Evolutionary conservation across 1,140 invertebrate genomes (phyloP), one percentile per base, ranked within the genome.

Genomic region (Carposina sasakii): DNA sequence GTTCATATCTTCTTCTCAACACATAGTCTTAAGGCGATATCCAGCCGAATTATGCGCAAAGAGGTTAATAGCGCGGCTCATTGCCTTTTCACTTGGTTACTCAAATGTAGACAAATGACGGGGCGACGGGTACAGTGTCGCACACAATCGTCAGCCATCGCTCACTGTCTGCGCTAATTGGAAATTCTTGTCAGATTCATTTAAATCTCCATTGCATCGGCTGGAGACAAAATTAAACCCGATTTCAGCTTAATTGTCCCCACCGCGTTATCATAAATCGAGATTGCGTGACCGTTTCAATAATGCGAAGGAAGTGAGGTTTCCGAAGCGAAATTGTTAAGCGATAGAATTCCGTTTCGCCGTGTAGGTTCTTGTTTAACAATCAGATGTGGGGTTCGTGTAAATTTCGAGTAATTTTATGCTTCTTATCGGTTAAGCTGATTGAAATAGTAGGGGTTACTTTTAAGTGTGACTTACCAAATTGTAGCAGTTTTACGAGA

Each of bases 1-100:
- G n/a, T n/a, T n/a, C n/a, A n/a, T n/a, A n/a, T n/a, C n/a, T n/a
- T n/a, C n/a, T n/a, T n/a, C n/a, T n/a, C n/a, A n/a, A n/a, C n/a
- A n/a, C n/a, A n/a, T n/a, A n/a, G n/a, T n/a, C n/a, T n/a, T n/a
- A n/a, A n/a, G n/a, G n/a, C n/a, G n/a, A n/a, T n/a, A n/a, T n/a
- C n/a, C n/a, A n/a, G n/a, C n/a, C n/a, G 69, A 73, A 76, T 76
- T 75, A 70, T 73, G 73, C 69, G 65, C 71, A 67, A 77, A 76
- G 69, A 76, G 60, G 67, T 72, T 77, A 81, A 79, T 83, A 77
- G 71, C 73, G 67, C 75, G 74, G 61, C 60, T 77, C 79, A 83
- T 83, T 79, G 74, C 74, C 71, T 81, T 81, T 79, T 81, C 76
- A 75, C 74, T 83, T 71, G 72, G 79, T 81, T 81, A 81, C 75